These are phyloP conservation scores for Mormyrus hasselquistii DNA, from an alignment of 2,797 vertebrate species.

Conservation along the genomic window DNA sequence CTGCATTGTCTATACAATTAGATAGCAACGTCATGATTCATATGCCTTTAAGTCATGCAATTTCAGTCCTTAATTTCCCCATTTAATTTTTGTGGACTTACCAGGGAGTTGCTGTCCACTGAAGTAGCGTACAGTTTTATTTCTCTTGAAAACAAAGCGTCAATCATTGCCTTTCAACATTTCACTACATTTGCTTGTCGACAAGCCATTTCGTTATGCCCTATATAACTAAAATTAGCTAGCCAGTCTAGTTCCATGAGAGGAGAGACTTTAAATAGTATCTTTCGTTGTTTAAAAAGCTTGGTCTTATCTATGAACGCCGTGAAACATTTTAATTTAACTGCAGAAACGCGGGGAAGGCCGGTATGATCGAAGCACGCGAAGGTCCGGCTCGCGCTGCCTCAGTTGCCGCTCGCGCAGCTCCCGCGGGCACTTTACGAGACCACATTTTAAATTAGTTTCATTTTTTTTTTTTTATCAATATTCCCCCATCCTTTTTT, in stretches of 20 bases:
- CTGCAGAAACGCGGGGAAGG: background rate
- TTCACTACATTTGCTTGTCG: background rate
- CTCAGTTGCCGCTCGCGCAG: background rate
- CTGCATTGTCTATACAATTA: constrained; percentile 11
- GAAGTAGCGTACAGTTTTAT: background rate
- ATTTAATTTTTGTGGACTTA: background rate
- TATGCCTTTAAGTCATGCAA: background rate
- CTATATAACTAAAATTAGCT: background rate
- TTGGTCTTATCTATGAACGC: background rate
- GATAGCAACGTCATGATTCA: background rate
- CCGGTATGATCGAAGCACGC: background rate
- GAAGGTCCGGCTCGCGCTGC: background rate
- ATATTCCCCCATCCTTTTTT: background rate
- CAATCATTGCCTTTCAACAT: background rate
- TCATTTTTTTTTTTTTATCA: background rate
- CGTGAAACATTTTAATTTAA: background rate
- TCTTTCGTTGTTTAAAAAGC: background rate
- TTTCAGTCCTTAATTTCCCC: background rate
- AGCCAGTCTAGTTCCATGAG: background rate
- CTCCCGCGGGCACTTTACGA: background rate
- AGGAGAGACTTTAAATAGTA: background rate
- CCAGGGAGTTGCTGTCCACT: background rate
- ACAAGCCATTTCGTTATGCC: background rate
- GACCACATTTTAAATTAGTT: background rate
- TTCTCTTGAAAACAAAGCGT: background rate